phyloP scores from a whole-genome alignment of 2,888 invertebrate genomes.

The Cantharis nigra region DNA sequence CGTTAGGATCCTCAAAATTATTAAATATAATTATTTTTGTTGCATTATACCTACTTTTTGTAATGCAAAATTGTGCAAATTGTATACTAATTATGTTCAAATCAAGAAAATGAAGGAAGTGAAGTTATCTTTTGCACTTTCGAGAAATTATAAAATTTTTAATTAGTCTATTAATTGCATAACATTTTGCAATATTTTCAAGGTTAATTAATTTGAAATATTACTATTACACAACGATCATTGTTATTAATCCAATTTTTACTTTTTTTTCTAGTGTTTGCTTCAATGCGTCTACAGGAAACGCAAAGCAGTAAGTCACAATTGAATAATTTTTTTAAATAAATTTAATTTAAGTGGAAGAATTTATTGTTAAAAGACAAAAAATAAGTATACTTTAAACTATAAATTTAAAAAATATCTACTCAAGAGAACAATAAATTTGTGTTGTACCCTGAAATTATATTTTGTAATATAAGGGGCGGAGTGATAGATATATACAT shows the following conservation, averaged over 20 bases:
- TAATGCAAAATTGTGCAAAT: neutral
- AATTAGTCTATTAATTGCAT: neutral
- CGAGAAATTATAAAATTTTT: neutral
- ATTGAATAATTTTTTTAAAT: slow-evolving; percentile 31
- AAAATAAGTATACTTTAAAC: neutral
- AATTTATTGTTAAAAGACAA: neutral
- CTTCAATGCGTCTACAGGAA: slow-evolving; percentile 79
- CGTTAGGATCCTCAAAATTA: neutral
- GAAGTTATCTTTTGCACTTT: neutral
- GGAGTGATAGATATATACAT: neutral
- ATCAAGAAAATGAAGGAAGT: neutral
- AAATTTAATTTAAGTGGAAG: neutral
- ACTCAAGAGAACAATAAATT: neutral
- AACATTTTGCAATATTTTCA: neutral
- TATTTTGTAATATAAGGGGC: neutral
- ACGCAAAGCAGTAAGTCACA: slow-evolving; percentile 73
- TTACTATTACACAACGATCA: neutral
- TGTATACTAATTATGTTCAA: neutral
- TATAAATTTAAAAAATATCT: neutral
- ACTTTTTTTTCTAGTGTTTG: slow-evolving; percentile 68
- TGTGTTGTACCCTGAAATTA: neutral
- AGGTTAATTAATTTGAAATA: neutral
- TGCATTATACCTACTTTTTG: neutral
- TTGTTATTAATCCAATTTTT: slow-evolving; percentile 26
- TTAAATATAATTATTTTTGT: neutral